These are phyloP conservation scores for Ictalurus punctatus DNA, from an alignment of 2,113 vertebrate species.

Conservation along the genomic window DNA sequence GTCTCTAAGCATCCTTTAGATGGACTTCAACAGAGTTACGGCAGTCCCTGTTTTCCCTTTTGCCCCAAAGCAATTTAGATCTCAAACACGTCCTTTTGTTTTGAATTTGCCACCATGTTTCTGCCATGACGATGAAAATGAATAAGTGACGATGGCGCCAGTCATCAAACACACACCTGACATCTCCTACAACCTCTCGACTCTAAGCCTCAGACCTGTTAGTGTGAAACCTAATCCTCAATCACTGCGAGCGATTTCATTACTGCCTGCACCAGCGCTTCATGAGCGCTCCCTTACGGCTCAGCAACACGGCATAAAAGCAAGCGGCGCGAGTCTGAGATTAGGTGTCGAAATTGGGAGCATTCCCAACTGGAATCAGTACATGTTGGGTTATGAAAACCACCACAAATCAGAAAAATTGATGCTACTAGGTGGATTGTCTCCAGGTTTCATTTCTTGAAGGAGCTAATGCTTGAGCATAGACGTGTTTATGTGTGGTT, in stretches of 20 bases:
- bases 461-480: background rate
- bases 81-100: conserved; percentile 13
- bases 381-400: conserved; percentile 44
- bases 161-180: conserved; percentile 34
- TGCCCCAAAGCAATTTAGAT: background rate
- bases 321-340: conserved; percentile 43
- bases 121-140: background rate
- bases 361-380: conserved; percentile 52
- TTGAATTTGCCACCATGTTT: background rate
- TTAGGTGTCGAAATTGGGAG: conserved; percentile 59
- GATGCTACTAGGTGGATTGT: conserved; percentile 47
- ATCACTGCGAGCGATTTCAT: conserved; percentile 67
- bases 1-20: background rate
- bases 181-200: conserved; percentile 15
- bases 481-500: background rate
- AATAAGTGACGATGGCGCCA: conserved; percentile 56
- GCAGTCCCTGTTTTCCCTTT: background rate
- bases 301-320: conserved; percentile 50
- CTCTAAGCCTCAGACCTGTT: conserved; percentile 54
- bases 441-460: conserved; percentile 25
- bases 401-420: conserved; percentile 36
- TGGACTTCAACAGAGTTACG: background rate
- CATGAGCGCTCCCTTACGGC: conserved; percentile 56
- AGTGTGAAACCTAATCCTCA: conserved; percentile 69
- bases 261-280: conserved; percentile 59